These are phyloP conservation scores for Monodelphis domestica DNA, from an alignment of 2,797 vertebrate genomes.

Conservation along the genomic window DNA sequence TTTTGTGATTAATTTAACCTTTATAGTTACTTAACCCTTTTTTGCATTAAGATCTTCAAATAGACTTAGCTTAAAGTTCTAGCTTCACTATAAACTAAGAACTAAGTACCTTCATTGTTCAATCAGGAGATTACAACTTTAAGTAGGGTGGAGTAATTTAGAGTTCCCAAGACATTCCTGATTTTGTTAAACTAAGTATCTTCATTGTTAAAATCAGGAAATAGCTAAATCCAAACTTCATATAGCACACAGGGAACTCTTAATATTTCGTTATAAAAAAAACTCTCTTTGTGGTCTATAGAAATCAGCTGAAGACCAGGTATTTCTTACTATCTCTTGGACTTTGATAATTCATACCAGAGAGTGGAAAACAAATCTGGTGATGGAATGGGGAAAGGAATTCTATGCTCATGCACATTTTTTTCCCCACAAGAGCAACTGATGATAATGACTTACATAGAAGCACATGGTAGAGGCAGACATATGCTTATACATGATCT, in stretches of 20 bases:
- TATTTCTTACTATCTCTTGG: background rate
- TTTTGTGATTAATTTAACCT: no score
- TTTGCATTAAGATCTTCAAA: no score
- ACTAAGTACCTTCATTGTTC: no score
- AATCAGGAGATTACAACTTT: no score
- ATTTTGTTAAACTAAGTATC: no score
- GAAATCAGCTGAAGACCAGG: background rate
- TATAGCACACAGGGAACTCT: background rate
- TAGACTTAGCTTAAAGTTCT: no score
- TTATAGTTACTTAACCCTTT: no score
- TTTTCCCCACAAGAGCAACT: background rate
- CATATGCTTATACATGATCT: background rate
- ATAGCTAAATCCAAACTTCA: no score
- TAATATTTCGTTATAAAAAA: background rate
- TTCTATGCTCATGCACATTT: background rate
- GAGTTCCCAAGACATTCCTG: no score
- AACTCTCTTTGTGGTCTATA: background rate
- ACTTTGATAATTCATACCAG: background rate
- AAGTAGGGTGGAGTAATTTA: no score
- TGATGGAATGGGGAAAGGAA: background rate
- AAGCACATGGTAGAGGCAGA: background rate
- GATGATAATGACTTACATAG: background rate
- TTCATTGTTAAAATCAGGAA: no score
- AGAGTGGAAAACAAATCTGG: background rate
- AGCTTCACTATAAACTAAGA: no score